phyloP scores from a whole-genome alignment of 2,113 vertebrate species.

The Sander lucioperca region DNA sequence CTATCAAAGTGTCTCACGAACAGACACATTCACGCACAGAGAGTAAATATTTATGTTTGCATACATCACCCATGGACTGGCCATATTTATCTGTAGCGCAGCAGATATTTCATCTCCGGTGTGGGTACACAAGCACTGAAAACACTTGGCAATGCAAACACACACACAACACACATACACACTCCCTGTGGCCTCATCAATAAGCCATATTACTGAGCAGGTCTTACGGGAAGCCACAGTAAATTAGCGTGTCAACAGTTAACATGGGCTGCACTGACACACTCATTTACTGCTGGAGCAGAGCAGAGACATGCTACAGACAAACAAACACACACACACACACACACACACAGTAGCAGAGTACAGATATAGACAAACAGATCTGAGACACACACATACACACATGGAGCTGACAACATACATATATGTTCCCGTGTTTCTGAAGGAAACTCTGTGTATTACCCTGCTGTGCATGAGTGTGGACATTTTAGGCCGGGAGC shows the following conservation, averaged over 20 bases:
- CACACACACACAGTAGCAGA: conserved; percentile 29
- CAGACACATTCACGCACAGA: conserved; percentile 11
- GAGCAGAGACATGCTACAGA: conserved; percentile 47
- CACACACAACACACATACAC: conserved; percentile 28
- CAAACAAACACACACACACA: conserved; percentile 39
- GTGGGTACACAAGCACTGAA: conserved; percentile 25
- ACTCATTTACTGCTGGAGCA: conserved; percentile 67
- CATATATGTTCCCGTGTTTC: background rate
- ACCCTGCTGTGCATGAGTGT: background rate
- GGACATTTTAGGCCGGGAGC: too few relatives aligned
- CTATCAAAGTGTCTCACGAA: conserved; percentile 28
- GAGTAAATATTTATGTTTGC: conserved; percentile 47
- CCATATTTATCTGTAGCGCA: conserved; percentile 38
- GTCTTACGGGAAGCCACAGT: conserved; percentile 74
- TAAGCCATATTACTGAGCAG: conserved; percentile 73
- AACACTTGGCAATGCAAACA: conserved; percentile 54
- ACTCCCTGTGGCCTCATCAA: conserved; percentile 73
- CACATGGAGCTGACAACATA: conserved; percentile 10
- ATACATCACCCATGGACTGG: conserved; percentile 43
- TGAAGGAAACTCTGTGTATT: background rate
- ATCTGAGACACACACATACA: conserved; percentile 42
- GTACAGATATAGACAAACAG: conserved; percentile 30
- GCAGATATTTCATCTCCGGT: conserved; percentile 56
- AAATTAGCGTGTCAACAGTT: conserved; percentile 81
- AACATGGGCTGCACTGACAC: conserved; percentile 69